A percentile compares a stretch with the other conserved stretches of the same genome.
These are phyloP conservation scores for Habropoda laboriosa DNA, from an alignment of 1,140 invertebrate species.

Conservation along the genomic window DNA sequence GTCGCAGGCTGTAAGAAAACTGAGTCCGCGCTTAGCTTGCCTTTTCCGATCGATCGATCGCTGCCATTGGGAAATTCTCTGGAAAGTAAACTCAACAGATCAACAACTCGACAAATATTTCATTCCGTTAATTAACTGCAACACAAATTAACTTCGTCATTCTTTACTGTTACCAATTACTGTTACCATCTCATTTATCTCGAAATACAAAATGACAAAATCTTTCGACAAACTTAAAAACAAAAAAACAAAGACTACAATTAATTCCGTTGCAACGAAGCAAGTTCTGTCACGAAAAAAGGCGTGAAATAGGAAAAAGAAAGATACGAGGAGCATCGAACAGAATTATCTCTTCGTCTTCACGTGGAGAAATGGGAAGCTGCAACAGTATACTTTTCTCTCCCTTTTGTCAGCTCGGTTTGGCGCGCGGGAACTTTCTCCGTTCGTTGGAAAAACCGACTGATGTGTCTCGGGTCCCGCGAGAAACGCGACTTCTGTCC, in stretches of 20 bases:
- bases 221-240: neutral
- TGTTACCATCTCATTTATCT: too few relatives aligned
- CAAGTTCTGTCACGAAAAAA: too few relatives aligned
- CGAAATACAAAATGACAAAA: too few relatives aligned
- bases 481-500: conserved; percentile 20
- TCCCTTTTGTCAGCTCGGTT: conserved; percentile 9
- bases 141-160: too few relatives aligned
- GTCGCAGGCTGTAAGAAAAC: conserved; percentile 11
- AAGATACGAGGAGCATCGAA: neutral
- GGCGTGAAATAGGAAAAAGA: neutral
- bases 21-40: neutral
- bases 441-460: conserved; percentile 36
- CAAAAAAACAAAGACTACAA: neutral
- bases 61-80: conserved; percentile 27
- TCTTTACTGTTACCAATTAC: too few relatives aligned
- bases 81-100: conserved; percentile 25
- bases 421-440: conserved; percentile 48
- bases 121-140: too few relatives aligned
- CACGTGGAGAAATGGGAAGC: neutral
- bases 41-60: conserved; percentile 27
- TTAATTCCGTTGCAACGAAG: neutral
- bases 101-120: too few relatives aligned
- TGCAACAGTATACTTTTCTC: conserved; percentile 12
- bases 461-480: neutral
- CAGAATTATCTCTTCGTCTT: neutral